Conservation (phyloP, 2,113 vertebrate genomes). For the Campylorhamphus procurvoides region DNA sequence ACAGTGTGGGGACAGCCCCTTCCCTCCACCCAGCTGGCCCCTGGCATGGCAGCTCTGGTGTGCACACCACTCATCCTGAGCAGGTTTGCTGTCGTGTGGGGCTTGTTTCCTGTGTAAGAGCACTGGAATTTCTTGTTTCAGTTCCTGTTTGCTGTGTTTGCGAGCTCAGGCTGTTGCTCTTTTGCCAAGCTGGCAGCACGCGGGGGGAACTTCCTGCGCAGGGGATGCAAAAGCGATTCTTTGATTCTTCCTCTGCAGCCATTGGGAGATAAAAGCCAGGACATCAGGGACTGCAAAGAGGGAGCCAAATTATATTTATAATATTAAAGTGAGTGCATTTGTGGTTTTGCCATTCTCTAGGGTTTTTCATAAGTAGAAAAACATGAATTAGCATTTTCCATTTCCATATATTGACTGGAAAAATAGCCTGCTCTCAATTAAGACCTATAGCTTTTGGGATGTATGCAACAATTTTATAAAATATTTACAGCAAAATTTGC, state of each 20-base stretch:
- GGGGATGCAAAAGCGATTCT: slow-evolving; percentile 73
- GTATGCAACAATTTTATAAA: slow-evolving; percentile 86
- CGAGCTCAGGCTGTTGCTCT: slow-evolving; percentile 46
- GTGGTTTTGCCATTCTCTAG: slow-evolving; percentile 82
- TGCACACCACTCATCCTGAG: accelerated
- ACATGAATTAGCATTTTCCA: slow-evolving; percentile 89
- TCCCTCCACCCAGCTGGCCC: accelerated
- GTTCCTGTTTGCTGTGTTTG: slow-evolving; percentile 57
- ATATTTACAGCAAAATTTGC: slow-evolving; percentile 86
- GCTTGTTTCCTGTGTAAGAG: slow-evolving; percentile 53
- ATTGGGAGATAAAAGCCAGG: slow-evolving; percentile 82
- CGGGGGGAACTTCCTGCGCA: slow-evolving; percentile 68
- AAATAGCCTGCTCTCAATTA: slow-evolving; percentile 87
- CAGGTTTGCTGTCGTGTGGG: background rate
- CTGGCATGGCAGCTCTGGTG: background rate
- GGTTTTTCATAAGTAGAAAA: slow-evolving; percentile 85
- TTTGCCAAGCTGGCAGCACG: slow-evolving; percentile 72
- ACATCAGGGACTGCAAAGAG: slow-evolving; percentile 77
- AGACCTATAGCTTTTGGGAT: slow-evolving; percentile 87
- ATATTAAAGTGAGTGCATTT: slow-evolving; percentile 87
- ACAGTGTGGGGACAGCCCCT: background rate
- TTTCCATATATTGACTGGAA: slow-evolving; percentile 89
- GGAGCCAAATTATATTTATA: slow-evolving; percentile 88
- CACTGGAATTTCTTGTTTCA: slow-evolving; percentile 48
- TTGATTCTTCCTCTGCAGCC: slow-evolving; percentile 75